phyloP scores from a whole-genome alignment of 1,140 invertebrate species.

The Ostrea edulis region DNA sequence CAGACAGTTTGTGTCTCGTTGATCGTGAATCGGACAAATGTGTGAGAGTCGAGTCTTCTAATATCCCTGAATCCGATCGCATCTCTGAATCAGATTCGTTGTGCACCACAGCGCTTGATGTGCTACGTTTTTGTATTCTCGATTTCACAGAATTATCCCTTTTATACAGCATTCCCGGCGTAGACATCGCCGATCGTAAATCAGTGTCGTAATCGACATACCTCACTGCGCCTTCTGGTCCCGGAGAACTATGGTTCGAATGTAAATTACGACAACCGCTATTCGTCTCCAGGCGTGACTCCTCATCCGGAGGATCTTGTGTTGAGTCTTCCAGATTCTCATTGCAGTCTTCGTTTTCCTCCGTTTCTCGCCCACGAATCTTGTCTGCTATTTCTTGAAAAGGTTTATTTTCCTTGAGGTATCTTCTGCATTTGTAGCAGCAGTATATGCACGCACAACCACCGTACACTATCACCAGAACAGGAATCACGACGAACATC shows the following conservation, averaged over 20 bases:
- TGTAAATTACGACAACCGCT: neutral
- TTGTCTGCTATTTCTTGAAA: neutral
- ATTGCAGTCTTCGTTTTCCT: neutral
- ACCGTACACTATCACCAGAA: conserved; percentile 67
- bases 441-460: conserved; percentile 69
- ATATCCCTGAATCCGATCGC: conserved; percentile 42
- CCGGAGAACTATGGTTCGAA: conserved; percentile 7
- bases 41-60: neutral
- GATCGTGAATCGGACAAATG: conserved; percentile 5
- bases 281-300: neutral
- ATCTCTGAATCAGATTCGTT: conserved; percentile 33
- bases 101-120: neutral
- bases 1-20: neutral
- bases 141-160: neutral
- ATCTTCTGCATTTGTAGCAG: conserved; percentile 64
- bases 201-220: conserved; percentile 33
- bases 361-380: neutral
- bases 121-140: neutral
- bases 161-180: conserved; percentile 14
- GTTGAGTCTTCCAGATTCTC: neutral
- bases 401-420: conserved; percentile 51
- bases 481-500: conserved; percentile 67
- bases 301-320: neutral
- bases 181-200: conserved; percentile 35
- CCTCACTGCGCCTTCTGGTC: neutral